Evolutionary conservation across 1,140 invertebrate genomes (phyloP), one percentile per base, ranked within the genome.

Genomic region (Triops cancriformis): DNA sequence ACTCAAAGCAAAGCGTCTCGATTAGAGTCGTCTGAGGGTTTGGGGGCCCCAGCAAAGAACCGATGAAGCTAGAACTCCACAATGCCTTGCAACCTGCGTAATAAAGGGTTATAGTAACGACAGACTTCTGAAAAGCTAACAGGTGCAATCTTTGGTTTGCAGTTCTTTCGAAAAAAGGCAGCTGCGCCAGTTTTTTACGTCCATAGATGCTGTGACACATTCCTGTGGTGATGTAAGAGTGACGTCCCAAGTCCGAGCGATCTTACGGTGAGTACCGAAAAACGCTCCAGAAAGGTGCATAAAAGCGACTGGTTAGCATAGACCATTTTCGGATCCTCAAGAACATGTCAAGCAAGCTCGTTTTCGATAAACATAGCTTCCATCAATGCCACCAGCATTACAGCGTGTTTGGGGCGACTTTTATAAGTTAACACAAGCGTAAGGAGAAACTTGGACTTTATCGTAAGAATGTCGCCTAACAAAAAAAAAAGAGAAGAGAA

Each of bases 311-410:
- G 51, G 51, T 64, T 64, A 64, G 51, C 51, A 64, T 64, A 64
- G 51, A n/a, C 51, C 51, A 64, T 64, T 64, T 64, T 64, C 51
- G 51, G 51, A 64, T 64, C 51, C 51, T 14, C 51, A 64, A 64
- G 51, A 64, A 64, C 51, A 64, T 64, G 51, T 64, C 51, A 23
- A 64, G 51, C 51, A 64, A 64, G 51, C 51, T 23, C 51, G 51
- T 64, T 64, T 64, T 64, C 51, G 51, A 64, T 64, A 64, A 64
- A 64, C 51, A 64, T 14, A 64, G 51, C 51, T 64, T 64, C 51
- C 51, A 18, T 64, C 51, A 64, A 64, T 64, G 51, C 51, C 51
- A 64, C 18, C 14, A 64, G 51, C 51, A 64, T 64, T 5, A 64
- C 10, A 23, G 51, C 14, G 23, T 64, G 51, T 64, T 64, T 64